These are phyloP conservation scores for Oryzaephilus surinamensis DNA, from an alignment of 1,140 invertebrate species.

Conservation along the genomic window DNA sequence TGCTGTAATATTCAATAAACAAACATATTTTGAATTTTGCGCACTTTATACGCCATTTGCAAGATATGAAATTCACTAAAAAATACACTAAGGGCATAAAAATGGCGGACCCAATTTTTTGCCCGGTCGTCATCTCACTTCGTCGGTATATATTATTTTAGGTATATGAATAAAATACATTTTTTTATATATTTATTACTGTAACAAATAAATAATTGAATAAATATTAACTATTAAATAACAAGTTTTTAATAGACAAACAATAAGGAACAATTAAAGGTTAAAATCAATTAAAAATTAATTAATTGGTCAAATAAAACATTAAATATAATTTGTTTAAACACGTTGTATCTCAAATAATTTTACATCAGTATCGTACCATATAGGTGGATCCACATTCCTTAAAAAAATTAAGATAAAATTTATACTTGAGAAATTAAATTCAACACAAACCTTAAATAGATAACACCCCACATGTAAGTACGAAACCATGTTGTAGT, in stretches of 20 bases:
- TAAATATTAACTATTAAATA: not conserved
- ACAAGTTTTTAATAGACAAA: not conserved
- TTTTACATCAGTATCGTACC: slow-evolving; percentile 99
- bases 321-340: slow-evolving; percentile 35
- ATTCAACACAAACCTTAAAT: slow-evolving; percentile 62
- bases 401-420: slow-evolving; percentile 40
- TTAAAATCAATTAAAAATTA: no score
- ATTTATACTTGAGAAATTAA: not conserved
- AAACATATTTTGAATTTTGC: no score
- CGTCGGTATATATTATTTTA: no score
- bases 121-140: no score
- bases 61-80: no score
- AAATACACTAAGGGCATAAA: no score
- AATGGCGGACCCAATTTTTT: no score
- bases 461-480: slow-evolving; percentile 99
- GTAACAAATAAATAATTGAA: not conserved
- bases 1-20: no score
- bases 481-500: slow-evolving; percentile 99
- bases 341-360: slow-evolving; percentile 94
- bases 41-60: no score
- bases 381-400: slow-evolving; percentile 97
- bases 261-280: not conserved
- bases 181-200: not conserved
- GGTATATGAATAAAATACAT: not conserved
- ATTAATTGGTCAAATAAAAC: no score